Percentiles rank a stretch among this genome's conserved stretches.
Evolutionary conservation across 37 sponge, comb jelly and placozoan genomes (phyloP).

Genomic region (Cladorhizidae sp.): DNA sequence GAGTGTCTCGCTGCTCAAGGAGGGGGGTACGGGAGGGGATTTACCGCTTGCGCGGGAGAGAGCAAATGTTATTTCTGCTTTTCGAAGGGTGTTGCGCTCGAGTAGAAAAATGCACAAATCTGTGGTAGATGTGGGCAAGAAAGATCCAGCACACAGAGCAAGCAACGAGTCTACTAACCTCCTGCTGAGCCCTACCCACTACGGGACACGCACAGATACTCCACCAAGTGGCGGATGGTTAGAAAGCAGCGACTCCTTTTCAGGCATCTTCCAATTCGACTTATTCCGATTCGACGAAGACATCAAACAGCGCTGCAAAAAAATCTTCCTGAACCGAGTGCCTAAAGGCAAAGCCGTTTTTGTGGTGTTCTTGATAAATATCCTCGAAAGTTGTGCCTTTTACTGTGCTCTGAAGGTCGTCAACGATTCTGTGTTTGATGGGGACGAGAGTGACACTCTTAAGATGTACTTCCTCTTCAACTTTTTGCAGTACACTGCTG

Average conservation of each 20-base stretch:
- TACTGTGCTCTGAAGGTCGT: constrained; percentile 11
- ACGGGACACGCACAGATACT: neutral
- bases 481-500: constrained; percentile 1
- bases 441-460: neutral
- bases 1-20: too few species aligned
- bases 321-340: constrained; percentile 10
- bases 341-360: constrained; percentile 31
- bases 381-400: constrained; percentile 39
- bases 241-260: neutral
- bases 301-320: neutral
- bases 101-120: too few species aligned
- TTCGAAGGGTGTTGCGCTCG: too few species aligned
- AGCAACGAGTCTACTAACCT: too few species aligned
- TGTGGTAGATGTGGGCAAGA: too few species aligned
- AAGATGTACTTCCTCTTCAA: neutral
- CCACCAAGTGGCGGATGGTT: too few species aligned
- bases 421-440: too few species aligned
- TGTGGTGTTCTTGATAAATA: constrained; percentile 11
- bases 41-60: too few species aligned
- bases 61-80: too few species aligned
- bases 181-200: too few species aligned
- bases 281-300: neutral
- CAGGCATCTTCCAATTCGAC: neutral
- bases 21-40: too few species aligned
- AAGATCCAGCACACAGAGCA: too few species aligned